phyloP scores from a whole-genome alignment of 2,888 invertebrate genomes.

The Tridacna crocea region DNA sequence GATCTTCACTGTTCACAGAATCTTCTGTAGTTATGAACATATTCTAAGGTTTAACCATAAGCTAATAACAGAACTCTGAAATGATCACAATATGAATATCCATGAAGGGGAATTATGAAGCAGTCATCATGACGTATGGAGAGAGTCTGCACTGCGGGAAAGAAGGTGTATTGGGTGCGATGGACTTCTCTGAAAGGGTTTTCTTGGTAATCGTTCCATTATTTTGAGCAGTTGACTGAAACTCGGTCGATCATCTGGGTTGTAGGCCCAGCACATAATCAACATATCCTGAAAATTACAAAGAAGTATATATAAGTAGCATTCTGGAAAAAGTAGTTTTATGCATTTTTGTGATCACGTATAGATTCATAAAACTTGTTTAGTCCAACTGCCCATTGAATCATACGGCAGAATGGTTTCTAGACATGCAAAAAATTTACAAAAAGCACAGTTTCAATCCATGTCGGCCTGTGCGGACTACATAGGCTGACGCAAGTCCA shows the following conservation, averaged over 20 bases:
- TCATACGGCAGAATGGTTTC: too few relatives aligned
- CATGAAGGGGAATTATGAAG: neutral
- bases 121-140: constrained; percentile 85
- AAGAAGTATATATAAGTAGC: constrained; percentile 9
- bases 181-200: constrained; percentile 98
- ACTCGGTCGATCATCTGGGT: constrained; percentile 93
- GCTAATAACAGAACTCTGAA: too few relatives aligned
- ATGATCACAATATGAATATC: neutral
- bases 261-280: constrained; percentile 97
- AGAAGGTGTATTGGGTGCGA: constrained; percentile 97
- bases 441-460: too few relatives aligned
- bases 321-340: neutral
- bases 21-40: too few relatives aligned
- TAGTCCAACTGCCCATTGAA: neutral
- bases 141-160: constrained; percentile 97
- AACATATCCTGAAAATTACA: constrained; percentile 91
- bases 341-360: too few relatives aligned
- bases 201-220: constrained; percentile 94
- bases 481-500: too few relatives aligned
- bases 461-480: too few relatives aligned
- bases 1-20: too few relatives aligned
- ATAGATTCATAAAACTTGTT: neutral
- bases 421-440: too few relatives aligned
- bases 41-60: too few relatives aligned
- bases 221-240: constrained; percentile 92